Conservation (phyloP, 1,140 invertebrate species). For the Pseudomyrmex cubaensis region DNA sequence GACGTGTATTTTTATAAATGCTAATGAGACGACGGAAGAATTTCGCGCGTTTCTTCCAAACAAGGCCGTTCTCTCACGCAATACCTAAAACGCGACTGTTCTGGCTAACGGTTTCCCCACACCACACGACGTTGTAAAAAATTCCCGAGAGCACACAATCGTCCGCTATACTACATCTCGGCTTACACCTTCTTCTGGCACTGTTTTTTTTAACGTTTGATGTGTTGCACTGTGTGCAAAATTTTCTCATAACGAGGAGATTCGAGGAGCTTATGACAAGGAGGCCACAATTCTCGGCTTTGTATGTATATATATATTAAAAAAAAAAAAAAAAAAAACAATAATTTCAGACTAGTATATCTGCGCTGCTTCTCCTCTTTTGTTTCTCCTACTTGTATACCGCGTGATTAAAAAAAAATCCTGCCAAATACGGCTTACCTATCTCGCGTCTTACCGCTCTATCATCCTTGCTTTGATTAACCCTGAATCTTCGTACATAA, state of each 20-base stretch:
- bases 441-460: constrained; percentile 17
- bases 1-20: too few species aligned
- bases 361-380: constrained; percentile 13
- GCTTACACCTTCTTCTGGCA: background rate
- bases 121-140: background rate
- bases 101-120: constrained; percentile 7
- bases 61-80: background rate
- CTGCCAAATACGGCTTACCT: background rate
- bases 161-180: background rate
- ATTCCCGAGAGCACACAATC: constrained; percentile 2
- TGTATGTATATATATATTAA: constrained; percentile 11
- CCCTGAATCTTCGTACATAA: constrained; percentile 55
- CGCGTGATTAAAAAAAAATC: constrained; percentile 1
- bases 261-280: constrained; percentile 4
- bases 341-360: constrained; percentile 74
- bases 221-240: background rate
- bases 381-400: constrained; percentile 4
- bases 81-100: background rate
- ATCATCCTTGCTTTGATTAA: constrained; percentile 34
- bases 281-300: constrained; percentile 36
- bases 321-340: constrained; percentile 32
- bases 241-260: background rate
- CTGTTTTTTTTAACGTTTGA: background rate
- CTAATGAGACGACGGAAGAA: constrained; percentile 1
- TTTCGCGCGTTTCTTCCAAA: constrained; percentile 14